Base-by-base conservation (phyloP, 64 coral and sea anemone species). In the Montipora sp. region DNA sequence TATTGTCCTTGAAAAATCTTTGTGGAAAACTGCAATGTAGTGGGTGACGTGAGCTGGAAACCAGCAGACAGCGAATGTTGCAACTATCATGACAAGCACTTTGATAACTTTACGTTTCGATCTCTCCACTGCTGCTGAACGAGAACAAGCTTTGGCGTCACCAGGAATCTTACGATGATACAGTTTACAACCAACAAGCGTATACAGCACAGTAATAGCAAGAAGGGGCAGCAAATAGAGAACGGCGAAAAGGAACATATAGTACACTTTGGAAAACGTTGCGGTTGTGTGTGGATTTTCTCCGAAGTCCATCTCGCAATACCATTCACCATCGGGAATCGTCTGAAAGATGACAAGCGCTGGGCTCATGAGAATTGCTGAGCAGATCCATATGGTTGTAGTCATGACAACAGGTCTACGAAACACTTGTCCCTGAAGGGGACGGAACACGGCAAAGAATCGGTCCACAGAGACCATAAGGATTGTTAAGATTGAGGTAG, bases 11-110 rank as follows among this genome's bases (percentile, higher is more conserved):
- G 27, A 68, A 8, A 80, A 51, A 21, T 93, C 59, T 2, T 47
- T 5, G 2, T 77, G 74, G 55, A 59, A 77, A 11, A 73, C 79
- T 0, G 94, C 68, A 45, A 75, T 80, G 23, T 83, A 94, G 43
- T 96, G 95, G 67, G 93, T 78, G 3, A 60, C 14, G 51, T 96
- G 95, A 5, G 95, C 90, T 43, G 95, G 95, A 72, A 96, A 83
- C 95, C 95, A 96, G 78, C 89, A 91, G 22, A 96, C 20, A 7
- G 92, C 88, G 72, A 96, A 96, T 47, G 80, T 66, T 60, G 86
- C 77, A 15, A 96, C 53, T 5, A 97, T 92, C 19, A 75, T 46
- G 11, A 94, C 68, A 3, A 97, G 63, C 77, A 97, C 81, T 73
- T 78, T 87, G 43, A 89, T 45, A 16, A 89, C 89, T 58, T 92